Base-by-base conservation (phyloP, 2,113 vertebrate species). In the Rostratula benghalensis region DNA sequence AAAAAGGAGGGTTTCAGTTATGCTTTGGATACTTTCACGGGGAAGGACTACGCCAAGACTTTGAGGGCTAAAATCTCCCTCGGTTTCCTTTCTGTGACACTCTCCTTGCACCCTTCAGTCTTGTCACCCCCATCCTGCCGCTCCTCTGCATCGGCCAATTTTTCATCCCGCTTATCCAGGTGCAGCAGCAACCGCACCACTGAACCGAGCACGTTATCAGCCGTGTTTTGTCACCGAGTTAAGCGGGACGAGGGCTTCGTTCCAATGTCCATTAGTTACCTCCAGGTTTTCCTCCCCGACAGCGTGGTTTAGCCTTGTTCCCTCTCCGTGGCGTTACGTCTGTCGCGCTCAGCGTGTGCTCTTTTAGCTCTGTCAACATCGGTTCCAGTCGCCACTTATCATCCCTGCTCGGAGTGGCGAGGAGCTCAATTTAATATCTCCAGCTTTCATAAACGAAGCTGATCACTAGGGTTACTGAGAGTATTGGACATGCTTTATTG, bases 391-490 rank as follows among this genome's bases (percentile, higher is more conserved):
- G 73, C 69, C 68, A 68, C 95, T 96, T 46, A 63, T 97, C 95
- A 96, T 75, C 83, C 64, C 60, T 9, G 69, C 80, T 77, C 64
- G 1, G 14, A 71, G 85, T 4, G 0, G 24, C 5, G 39, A 88
- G 80, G 48, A 93, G 43, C 80, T 92, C 43, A 1, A 28, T 78
- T 92, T 74, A 83, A 37, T 78, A 87, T 63, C 85, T 87, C 39
- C 7, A 56, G 65, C 77, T 91, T 93, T 71, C 92, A 76, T 41
- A 87, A 96, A 89, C 90, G 86, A 87, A 97, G 60, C 74, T 64
- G 68, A 94, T 96, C 86, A 76, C 77, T 3, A 3, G 89, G 88
- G 76, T 95, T 90, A 81, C 88, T 41, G 73, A 78, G 56, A 70
- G 65, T 9, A 65, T 39, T 2, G 10, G 89, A 56, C 83, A 73